Base-by-base conservation (phyloP, 1,140 invertebrate genomes). In the Halesus radiatus region DNA sequence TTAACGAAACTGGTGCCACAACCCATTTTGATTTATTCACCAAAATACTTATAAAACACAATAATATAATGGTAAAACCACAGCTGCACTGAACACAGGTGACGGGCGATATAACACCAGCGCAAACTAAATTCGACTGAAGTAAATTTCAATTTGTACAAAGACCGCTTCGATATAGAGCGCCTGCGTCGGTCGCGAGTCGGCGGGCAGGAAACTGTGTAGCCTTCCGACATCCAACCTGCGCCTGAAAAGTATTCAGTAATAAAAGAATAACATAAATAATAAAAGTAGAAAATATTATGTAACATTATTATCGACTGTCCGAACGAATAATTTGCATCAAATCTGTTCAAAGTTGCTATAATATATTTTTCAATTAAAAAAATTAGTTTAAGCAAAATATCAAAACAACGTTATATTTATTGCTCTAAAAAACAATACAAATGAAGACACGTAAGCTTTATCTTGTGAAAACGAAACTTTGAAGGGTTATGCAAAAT, bases 1-100 rank as follows among this genome's bases (percentile, higher is more conserved):
- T 96, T 96, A 83, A 96, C 91, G 89, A 93, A 94, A 88, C 92
- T 90, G 90, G 94, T 93, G 85, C 93, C 94, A 85, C 93, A 94
- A 85, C 93, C 93, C 88, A 90, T 90, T 22, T 53, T 78, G 37
- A 60, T 68, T 29, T 23, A 26, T 64, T 50, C 66, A 64, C 60
- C 18, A 64, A 56, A 22, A 5, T 64, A 64, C 18, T 22, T 26
- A 16, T 56, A 23, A 26, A 26, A 29, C 60, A 64, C 60, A 64
- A 45, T 45, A 45, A 45, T 13, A 45, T 45, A 45, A 13, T 45
- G 37, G 37, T 45, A 45, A 45, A 56, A 29, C 23, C 23, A 23
- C 18, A 10, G 60, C 15, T 64, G 6, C 20, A 64, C 60, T 64
- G 23, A 64, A 18, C 20, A 64, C 20, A 64, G 23, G 20, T 64